Evolutionary conservation across 2,888 invertebrate genomes (phyloP).

Genomic region (Drosophila kanekoi): DNA sequence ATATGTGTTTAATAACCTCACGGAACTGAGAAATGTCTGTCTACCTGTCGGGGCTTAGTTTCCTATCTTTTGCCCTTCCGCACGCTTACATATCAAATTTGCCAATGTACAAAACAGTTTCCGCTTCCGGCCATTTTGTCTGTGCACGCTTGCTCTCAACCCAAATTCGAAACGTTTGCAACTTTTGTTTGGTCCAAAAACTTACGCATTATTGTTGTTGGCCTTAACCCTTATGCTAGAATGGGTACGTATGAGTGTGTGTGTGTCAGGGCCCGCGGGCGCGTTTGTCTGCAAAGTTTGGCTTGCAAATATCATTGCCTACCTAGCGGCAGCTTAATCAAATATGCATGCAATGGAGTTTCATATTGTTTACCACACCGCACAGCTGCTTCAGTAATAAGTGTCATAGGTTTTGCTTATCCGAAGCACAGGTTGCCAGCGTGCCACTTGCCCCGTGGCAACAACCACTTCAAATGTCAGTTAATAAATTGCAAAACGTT

Average conservation of each 20-base stretch:
- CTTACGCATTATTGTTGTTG: constrained; percentile 55
- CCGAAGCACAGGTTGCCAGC: constrained; percentile 26
- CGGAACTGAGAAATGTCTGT: constrained; percentile 29
- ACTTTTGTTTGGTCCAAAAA: constrained; percentile 52
- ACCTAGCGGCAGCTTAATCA: constrained; percentile 65
- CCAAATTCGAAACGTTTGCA: constrained; percentile 33
- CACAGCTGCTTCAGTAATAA: constrained; percentile 60
- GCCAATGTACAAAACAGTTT: constrained; percentile 62
- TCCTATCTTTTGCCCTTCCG: constrained; percentile 17
- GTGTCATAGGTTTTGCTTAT: constrained; percentile 62
- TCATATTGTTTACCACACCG: constrained; percentile 41
- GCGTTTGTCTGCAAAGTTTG: constrained; percentile 69
- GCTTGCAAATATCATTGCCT: constrained; percentile 67
- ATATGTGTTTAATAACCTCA: constrained; percentile 53
- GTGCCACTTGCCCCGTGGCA: constrained; percentile 11
- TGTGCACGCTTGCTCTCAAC: constrained; percentile 20
- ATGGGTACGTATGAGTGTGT: constrained; percentile 6
- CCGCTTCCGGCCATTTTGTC: constrained; percentile 66
- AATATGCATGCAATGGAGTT: constrained; percentile 62
- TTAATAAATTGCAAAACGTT: constrained; percentile 76
- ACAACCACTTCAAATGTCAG: constrained; percentile 68
- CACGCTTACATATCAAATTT: constrained; percentile 57
- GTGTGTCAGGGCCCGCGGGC: constrained; percentile 44
- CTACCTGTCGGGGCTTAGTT: constrained; percentile 18
- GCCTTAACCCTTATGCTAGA: constrained; percentile 38